phyloP scores from a whole-genome alignment of 2,797 vertebrate genomes.

The Cheirogaleus major region DNA sequence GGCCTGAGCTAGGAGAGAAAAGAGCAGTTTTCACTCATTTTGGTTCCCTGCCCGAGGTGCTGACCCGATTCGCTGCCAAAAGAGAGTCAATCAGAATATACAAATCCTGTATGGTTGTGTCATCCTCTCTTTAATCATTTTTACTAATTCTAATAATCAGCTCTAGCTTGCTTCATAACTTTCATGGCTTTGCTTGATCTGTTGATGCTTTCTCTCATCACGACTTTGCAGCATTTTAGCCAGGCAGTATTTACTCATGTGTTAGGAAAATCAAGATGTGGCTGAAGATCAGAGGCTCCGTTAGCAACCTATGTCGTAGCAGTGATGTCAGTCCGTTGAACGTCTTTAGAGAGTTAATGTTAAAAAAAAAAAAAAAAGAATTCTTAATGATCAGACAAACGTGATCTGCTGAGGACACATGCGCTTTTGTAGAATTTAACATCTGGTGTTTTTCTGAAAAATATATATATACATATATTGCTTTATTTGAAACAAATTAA shows the following conservation, averaged over 20 bases:
- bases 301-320: slow-evolving; percentile 80
- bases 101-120: slow-evolving; percentile 75
- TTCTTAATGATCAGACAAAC: slow-evolving; percentile 74
- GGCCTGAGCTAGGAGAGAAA: slow-evolving; percentile 80
- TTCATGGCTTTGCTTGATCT: slow-evolving; percentile 82
- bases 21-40: slow-evolving; percentile 73
- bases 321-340: slow-evolving; percentile 75
- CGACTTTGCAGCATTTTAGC: slow-evolving; percentile 80
- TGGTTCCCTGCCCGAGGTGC: slow-evolving; percentile 82
- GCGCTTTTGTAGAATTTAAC: slow-evolving; percentile 82
- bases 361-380: slow-evolving; percentile 67
- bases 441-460: slow-evolving; percentile 82
- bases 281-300: slow-evolving; percentile 69
- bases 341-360: slow-evolving; percentile 80
- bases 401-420: slow-evolving; percentile 79
- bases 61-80: slow-evolving; percentile 81
- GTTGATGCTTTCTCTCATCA: slow-evolving; percentile 79
- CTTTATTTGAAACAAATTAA: slow-evolving; percentile 83
- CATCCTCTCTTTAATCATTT: slow-evolving; percentile 81
- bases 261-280: slow-evolving; percentile 77
- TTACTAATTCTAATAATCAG: slow-evolving; percentile 82
- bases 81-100: slow-evolving; percentile 80
- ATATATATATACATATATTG: slow-evolving; percentile 75
- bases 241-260: slow-evolving; percentile 81
- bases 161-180: slow-evolving; percentile 81